These are phyloP conservation scores for Pandemis corylana DNA, from an alignment of 2,888 invertebrate species.

Conservation along the genomic window DNA sequence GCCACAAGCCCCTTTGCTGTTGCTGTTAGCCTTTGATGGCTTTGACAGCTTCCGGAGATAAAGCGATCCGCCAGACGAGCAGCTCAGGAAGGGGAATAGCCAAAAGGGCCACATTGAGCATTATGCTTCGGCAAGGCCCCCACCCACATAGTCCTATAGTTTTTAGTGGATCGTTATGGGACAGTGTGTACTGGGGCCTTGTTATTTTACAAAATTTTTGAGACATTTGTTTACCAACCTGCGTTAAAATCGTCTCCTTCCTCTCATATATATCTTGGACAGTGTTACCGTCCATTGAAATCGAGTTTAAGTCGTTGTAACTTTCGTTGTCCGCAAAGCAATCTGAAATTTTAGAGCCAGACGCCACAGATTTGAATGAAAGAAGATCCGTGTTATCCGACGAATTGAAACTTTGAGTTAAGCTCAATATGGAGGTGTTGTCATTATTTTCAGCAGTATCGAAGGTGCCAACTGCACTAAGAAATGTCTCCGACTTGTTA, in stretches of 20 bases:
- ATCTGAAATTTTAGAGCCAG: constrained; percentile 65
- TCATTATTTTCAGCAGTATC: constrained; percentile 53
- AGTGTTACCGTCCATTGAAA: constrained; percentile 48
- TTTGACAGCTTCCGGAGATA: too few relatives aligned
- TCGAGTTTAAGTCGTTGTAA: constrained; percentile 44
- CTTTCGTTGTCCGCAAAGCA: constrained; percentile 63
- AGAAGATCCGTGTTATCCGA: constrained; percentile 61
- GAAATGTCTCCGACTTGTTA: constrained; percentile 50
- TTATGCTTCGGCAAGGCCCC: too few relatives aligned
- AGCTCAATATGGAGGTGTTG: constrained; percentile 50
- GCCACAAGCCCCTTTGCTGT: too few relatives aligned
- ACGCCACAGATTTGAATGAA: constrained; percentile 66
- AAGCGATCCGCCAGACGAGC: too few relatives aligned
- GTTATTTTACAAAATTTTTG: not conserved
- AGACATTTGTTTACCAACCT: constrained; percentile 48
- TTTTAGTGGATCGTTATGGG: too few relatives aligned
- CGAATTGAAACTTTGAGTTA: constrained; percentile 39
- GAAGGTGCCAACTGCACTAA: constrained; percentile 49
- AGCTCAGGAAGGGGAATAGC: too few relatives aligned
- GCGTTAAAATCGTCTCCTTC: constrained; percentile 55
- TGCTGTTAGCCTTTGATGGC: too few relatives aligned
- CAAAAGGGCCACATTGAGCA: too few relatives aligned
- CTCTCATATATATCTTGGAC: constrained; percentile 70
- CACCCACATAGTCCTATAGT: too few relatives aligned
- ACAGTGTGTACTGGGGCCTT: too few relatives aligned